phyloP scores from a whole-genome alignment of 1,140 invertebrate genomes.

The Sitobion miscanthi region DNA sequence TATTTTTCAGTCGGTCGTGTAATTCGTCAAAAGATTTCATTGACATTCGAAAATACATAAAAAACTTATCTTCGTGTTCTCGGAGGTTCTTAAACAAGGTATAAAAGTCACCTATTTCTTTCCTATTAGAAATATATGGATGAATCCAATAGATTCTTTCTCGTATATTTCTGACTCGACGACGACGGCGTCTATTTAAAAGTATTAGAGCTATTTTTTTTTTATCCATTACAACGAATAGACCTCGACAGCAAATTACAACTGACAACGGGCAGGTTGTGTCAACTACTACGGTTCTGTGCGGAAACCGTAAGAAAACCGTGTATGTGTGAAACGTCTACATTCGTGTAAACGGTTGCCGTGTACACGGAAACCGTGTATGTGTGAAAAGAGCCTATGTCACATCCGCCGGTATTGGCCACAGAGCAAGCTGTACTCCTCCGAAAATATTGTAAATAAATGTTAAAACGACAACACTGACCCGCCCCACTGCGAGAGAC shows the following conservation, averaged over 20 bases:
- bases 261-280: too few relatives aligned
- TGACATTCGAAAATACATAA: too few relatives aligned
- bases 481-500: too few relatives aligned
- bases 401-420: too few relatives aligned
- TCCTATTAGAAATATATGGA: constrained; percentile 20
- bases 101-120: constrained; percentile 5
- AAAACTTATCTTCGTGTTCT: too few relatives aligned
- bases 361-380: neutral
- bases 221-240: neutral
- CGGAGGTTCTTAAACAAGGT: neutral
- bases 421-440: too few relatives aligned
- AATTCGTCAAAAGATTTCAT: too few relatives aligned
- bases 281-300: neutral
- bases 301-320: constrained; percentile 23
- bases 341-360: constrained; percentile 20
- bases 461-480: too few relatives aligned
- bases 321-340: constrained; percentile 18
- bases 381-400: neutral
- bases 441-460: too few relatives aligned
- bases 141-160: constrained; percentile 39
- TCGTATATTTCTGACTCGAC: constrained; percentile 28
- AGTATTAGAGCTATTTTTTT: constrained; percentile 36
- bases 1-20: too few relatives aligned
- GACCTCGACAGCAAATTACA: too few relatives aligned
- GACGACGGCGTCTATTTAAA: constrained; percentile 27